Evolutionary conservation across 2,113 vertebrate genomes (phyloP).

Genomic region (Takifugu bimaculatus): DNA sequence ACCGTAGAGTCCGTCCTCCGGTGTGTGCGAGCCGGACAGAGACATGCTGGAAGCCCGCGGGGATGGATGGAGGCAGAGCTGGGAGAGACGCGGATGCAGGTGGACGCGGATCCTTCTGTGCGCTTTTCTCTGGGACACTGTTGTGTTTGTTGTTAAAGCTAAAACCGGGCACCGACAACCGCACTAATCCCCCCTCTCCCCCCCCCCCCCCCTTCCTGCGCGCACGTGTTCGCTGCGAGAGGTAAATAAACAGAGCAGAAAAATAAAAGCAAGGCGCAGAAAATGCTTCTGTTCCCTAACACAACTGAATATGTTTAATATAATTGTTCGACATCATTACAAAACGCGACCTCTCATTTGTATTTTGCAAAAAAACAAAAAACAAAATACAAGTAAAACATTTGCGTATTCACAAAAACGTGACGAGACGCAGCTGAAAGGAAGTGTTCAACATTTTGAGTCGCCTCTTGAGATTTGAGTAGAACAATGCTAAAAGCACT

Average conservation of each 20-base stretch:
- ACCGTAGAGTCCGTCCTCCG: conserved; percentile 71
- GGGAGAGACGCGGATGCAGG: not conserved
- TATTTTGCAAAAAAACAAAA: no score
- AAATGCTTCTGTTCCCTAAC: no score
- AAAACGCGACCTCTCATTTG: no score
- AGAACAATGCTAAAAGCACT: no score
- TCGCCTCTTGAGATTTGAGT: no score
- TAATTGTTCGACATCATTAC: no score
- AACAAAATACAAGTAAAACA: no score
- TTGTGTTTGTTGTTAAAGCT: conserved; percentile 41
- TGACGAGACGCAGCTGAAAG: no score
- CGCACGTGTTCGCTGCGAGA: conserved; percentile 54
- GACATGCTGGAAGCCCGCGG: conserved; percentile 47
- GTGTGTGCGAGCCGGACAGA: conserved; percentile 61
- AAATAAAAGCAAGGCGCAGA: no score
- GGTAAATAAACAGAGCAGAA: conserved; percentile 57
- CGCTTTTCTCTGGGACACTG: conserved; percentile 18
- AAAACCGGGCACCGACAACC: conserved; percentile 22
- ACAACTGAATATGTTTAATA: no score
- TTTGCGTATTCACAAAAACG: no score
- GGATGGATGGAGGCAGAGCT: conserved; percentile 3
- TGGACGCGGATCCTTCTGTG: not conserved
- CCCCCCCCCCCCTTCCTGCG: not conserved
- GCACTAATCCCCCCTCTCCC: conserved; percentile 47
- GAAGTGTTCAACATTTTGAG: no score